Percentiles rank a stretch among this genome's conserved stretches.
Conservation (phyloP, 2,888 invertebrate genomes). For the Hanleya hanleyi region DNA sequence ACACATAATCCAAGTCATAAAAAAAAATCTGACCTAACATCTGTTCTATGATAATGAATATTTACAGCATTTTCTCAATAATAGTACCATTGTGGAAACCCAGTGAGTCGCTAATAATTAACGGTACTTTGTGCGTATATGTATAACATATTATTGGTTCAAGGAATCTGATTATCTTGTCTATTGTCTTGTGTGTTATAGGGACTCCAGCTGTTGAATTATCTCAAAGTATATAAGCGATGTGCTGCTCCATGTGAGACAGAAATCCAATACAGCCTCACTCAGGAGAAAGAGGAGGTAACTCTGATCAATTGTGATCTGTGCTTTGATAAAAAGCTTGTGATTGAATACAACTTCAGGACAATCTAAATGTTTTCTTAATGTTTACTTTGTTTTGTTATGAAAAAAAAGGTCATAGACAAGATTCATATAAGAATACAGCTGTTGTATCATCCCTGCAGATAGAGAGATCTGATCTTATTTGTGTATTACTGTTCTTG, state of each 20-base stretch:
- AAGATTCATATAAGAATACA: too few relatives aligned
- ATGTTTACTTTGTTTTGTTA: not conserved
- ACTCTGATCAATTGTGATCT: not conserved
- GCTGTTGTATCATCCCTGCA: too few relatives aligned
- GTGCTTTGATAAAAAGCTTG: not conserved
- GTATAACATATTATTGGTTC: not conserved
- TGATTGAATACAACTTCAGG: not conserved
- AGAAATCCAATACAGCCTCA: constrained; percentile 34
- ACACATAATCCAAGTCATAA: too few relatives aligned
- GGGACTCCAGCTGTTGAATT: constrained; percentile 54
- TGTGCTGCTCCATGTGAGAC: constrained; percentile 52
- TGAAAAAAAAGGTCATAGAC: too few relatives aligned
- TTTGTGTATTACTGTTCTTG: too few relatives aligned
- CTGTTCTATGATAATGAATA: too few relatives aligned
- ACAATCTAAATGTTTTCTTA: not conserved
- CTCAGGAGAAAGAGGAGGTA: not conserved
- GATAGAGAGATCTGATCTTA: too few relatives aligned
- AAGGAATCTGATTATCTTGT: not conserved
- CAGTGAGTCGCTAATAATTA: not conserved
- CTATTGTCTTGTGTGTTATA: constrained; percentile 13
- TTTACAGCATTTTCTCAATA: too few relatives aligned
- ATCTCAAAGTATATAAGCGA: constrained; percentile 58
- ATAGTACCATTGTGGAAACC: not conserved
- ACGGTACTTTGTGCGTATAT: not conserved
- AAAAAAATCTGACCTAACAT: too few relatives aligned